These are phyloP conservation scores for Megalops atlanticus DNA, from an alignment of 2,113 vertebrate species.

Conservation along the genomic window DNA sequence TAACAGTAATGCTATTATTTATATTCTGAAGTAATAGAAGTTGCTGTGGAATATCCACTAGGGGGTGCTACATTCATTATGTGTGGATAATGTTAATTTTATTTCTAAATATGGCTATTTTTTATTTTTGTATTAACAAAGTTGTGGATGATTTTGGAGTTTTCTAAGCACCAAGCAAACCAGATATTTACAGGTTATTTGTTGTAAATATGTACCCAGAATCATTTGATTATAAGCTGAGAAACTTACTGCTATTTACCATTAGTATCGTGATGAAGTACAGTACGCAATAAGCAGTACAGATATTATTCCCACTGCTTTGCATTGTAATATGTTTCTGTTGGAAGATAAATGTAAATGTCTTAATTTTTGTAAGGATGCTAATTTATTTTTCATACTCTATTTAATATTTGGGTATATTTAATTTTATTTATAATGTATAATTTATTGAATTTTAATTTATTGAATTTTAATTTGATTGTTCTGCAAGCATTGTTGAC, in stretches of 20 bases:
- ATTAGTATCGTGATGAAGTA: not conserved
- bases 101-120: not conserved
- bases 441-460: not conserved
- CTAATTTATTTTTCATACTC: slow-evolving; percentile 1
- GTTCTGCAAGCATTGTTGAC: not conserved
- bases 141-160: not conserved
- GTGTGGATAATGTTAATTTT: not conserved
- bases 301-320: not conserved
- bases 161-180: not conserved
- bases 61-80: slow-evolving; percentile 11
- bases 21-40: not conserved
- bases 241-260: not conserved
- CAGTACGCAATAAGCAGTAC: not conserved
- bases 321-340: not conserved
- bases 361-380: slow-evolving; percentile 15
- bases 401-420: slow-evolving; percentile 1
- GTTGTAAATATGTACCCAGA: not conserved
- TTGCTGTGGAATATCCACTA: slow-evolving; percentile 1
- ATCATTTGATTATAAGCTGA: not conserved
- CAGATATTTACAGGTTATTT: not conserved
- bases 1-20: not conserved
- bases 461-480: not conserved
- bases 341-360: not conserved
- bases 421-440: too few relatives aligned
- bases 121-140: slow-evolving; percentile 13